Percentiles rank a stretch among this genome's conserved stretches.
Evolutionary conservation across 2,888 invertebrate genomes (phyloP).

Genomic region (Parapristionchus giblindavisi): DNA sequence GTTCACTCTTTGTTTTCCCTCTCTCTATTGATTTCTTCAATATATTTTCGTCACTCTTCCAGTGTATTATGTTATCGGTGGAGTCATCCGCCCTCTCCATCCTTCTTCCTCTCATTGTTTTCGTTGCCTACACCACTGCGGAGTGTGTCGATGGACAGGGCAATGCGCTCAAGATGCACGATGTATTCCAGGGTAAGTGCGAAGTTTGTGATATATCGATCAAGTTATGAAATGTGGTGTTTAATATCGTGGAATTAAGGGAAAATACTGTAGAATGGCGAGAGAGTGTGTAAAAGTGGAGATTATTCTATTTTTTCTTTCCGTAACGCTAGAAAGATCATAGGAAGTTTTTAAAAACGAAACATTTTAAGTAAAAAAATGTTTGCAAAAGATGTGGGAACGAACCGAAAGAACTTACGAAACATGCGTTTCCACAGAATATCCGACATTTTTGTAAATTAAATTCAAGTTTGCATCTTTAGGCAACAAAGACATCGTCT

Average conservation of each 20-base stretch:
- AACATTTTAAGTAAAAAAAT: background rate
- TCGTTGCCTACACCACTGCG: background rate
- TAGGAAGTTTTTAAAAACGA: background rate
- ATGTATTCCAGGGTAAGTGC: constrained; percentile 24
- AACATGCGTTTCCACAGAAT: background rate
- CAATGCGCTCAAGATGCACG: constrained; percentile 19
- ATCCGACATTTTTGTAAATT: background rate
- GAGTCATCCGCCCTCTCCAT: too few relatives aligned
- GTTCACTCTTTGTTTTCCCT: too few relatives aligned
- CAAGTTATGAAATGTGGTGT: too few relatives aligned
- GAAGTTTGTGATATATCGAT: background rate
- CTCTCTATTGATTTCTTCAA: too few relatives aligned
- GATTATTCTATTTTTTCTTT: background rate
- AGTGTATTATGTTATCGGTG: too few relatives aligned
- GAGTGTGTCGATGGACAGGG: constrained; percentile 16
- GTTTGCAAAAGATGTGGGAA: background rate
- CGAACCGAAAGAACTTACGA: background rate
- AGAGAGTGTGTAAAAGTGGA: too few relatives aligned
- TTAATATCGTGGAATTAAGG: background rate
- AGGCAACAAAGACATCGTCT: constrained; percentile 36
- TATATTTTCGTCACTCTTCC: too few relatives aligned
- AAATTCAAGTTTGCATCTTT: background rate
- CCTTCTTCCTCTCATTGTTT: background rate
- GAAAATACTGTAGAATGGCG: background rate
- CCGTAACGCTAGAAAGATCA: background rate